Evolutionary conservation across 2,113 vertebrate species (phyloP).

Genomic region (Sinosuthora webbiana): DNA sequence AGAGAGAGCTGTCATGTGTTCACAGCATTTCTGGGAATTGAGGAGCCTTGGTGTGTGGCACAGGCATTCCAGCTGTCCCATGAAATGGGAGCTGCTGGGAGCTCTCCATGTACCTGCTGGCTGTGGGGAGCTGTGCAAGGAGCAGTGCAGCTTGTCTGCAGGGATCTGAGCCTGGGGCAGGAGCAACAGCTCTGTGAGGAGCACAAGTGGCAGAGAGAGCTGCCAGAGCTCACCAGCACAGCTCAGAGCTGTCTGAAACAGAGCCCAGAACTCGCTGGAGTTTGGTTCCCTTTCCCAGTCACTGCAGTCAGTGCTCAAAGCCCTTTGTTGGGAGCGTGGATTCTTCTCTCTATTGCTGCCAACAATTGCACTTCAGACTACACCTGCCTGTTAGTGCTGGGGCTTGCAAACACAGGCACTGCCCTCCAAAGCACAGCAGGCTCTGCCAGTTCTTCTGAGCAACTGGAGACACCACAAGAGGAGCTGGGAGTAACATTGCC

Average conservation of each 20-base stretch:
- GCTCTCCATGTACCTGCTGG: neutral
- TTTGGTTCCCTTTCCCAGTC: neutral
- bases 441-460: neutral
- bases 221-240: neutral
- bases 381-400: neutral
- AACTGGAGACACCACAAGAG: neutral
- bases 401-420: neutral
- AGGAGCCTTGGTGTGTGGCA: neutral
- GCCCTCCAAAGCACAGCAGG: neutral
- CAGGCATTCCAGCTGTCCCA: neutral
- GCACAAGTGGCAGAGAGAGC: neutral
- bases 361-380: neutral
- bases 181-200: neutral
- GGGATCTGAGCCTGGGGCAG: neutral
- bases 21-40: neutral
- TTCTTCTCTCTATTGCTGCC: neutral
- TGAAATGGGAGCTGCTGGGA: neutral
- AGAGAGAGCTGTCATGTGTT: neutral
- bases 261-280: neutral
- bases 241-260: neutral
- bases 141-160: neutral
- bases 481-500: neutral
- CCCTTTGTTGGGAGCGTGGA: neutral
- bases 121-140: neutral
- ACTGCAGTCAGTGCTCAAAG: neutral